Evolutionary conservation across 2,888 invertebrate species (phyloP).

Genomic region (Xestia ashworthii): DNA sequence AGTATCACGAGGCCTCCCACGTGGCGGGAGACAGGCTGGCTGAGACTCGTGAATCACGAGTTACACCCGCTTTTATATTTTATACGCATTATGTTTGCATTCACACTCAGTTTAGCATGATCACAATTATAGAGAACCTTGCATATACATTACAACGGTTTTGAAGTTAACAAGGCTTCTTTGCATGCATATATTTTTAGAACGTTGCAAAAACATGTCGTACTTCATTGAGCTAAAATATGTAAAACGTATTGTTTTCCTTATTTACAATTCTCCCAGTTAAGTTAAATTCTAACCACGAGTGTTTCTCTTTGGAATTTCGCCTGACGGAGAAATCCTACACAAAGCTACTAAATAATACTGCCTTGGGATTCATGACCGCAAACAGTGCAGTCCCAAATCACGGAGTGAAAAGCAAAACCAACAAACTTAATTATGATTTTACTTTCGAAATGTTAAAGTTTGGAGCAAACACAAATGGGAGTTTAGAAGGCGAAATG

Average conservation of each 20-base stretch:
- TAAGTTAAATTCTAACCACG: constrained; percentile 28
- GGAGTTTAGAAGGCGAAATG: constrained; percentile 24
- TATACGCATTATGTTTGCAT: constrained; percentile 39
- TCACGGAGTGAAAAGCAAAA: constrained; percentile 42
- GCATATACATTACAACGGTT: constrained; percentile 23
- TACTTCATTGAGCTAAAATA: background rate
- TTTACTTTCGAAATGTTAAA: constrained; percentile 32
- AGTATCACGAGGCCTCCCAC: constrained; percentile 71
- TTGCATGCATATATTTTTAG: background rate
- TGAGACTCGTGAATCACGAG: constrained; percentile 67
- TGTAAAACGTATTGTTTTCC: background rate
- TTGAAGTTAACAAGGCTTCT: constrained; percentile 4
- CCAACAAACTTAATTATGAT: constrained; percentile 35
- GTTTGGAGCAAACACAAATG: constrained; percentile 37
- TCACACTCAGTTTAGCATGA: constrained; percentile 32
- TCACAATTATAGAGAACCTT: constrained; percentile 32
- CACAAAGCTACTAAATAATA: constrained; percentile 56
- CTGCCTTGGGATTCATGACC: constrained; percentile 49
- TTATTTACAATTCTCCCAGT: constrained; percentile 16
- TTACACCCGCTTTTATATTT: constrained; percentile 48
- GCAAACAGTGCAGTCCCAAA: constrained; percentile 55
- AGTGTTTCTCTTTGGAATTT: constrained; percentile 39
- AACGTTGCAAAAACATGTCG: background rate
- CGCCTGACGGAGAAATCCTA: constrained; percentile 35
- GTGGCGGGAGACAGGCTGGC: constrained; percentile 69